A percentile compares a stretch with the other conserved stretches of the same genome.
Conservation (phyloP, 2,888 invertebrate genomes). For the Tetanocera ferruginea region DNA sequence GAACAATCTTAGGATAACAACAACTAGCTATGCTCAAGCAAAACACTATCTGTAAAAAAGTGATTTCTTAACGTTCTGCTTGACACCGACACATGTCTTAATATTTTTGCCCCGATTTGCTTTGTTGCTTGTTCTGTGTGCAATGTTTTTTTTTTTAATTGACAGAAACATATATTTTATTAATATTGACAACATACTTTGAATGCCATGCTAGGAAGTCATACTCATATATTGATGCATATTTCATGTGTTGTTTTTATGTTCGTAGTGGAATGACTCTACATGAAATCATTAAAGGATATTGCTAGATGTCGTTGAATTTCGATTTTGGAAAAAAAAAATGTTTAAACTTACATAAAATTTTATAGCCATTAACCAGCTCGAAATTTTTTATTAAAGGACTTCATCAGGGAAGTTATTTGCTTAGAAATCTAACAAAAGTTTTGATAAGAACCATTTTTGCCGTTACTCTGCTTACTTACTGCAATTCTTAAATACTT, state of each 20-base stretch:
- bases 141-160: background rate
- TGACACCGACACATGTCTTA: conserved; percentile 42
- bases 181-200: conserved; percentile 26
- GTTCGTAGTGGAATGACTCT: background rate
- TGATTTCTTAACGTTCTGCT: conserved; percentile 38
- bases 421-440: too few relatives aligned
- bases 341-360: too few relatives aligned
- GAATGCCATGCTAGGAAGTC: background rate
- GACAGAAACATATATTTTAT: conserved; percentile 25
- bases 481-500: too few relatives aligned
- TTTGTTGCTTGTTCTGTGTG: background rate
- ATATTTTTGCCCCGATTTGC: conserved; percentile 17
- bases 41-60: background rate
- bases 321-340: too few relatives aligned
- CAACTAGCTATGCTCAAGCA: background rate
- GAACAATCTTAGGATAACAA: background rate
- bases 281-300: background rate
- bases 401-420: too few relatives aligned
- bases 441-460: too few relatives aligned
- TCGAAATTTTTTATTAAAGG: too few relatives aligned
- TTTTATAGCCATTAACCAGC: too few relatives aligned
- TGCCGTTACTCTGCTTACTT: too few relatives aligned
- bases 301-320: background rate
- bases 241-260: background rate
- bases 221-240: background rate